Evolutionary conservation across 2,888 invertebrate species (phyloP).

Genomic region (Zygothrica quintamaculata): DNA sequence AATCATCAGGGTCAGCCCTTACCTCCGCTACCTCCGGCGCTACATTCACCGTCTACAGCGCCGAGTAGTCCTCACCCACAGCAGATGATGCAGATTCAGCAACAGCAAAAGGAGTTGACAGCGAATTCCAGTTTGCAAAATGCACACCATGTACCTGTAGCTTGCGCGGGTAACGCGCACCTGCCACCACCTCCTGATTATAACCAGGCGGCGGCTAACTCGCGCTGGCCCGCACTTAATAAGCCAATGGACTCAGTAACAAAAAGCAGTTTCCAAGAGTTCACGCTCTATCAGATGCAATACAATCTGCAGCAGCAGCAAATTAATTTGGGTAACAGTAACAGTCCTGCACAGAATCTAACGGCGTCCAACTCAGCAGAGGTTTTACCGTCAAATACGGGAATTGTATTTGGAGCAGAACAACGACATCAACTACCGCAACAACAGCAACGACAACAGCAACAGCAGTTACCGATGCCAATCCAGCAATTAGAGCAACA

Average conservation of each 20-base stretch:
- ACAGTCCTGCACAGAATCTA: slow-evolving; percentile 82
- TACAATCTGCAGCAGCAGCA: slow-evolving; percentile 87
- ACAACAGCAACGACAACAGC: slow-evolving; percentile 37
- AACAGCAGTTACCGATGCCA: slow-evolving; percentile 23
- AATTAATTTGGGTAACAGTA: slow-evolving; percentile 52
- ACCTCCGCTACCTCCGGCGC: slow-evolving; percentile 63
- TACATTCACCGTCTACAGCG: slow-evolving; percentile 77
- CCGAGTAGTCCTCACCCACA: slow-evolving; percentile 73
- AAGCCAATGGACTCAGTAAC: slow-evolving; percentile 88
- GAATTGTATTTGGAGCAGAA: not conserved
- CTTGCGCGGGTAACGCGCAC: slow-evolving; percentile 47
- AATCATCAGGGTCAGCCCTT: slow-evolving; percentile 68
- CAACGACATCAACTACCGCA: slow-evolving; percentile 51
- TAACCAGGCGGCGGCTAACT: slow-evolving; percentile 81
- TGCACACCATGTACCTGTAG: slow-evolving; percentile 74
- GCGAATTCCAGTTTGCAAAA: slow-evolving; percentile 59
- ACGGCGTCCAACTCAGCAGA: slow-evolving; percentile 30
- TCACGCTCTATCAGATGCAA: slow-evolving; percentile 88
- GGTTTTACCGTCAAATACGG: slow-evolving; percentile 22
- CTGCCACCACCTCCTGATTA: slow-evolving; percentile 78
- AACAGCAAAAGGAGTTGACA: slow-evolving; percentile 55
- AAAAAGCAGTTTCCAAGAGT: slow-evolving; percentile 88
- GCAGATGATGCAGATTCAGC: slow-evolving; percentile 54
- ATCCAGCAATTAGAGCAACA: slow-evolving; percentile 25
- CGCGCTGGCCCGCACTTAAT: slow-evolving; percentile 84